phyloP scores from a whole-genome alignment of 2,888 invertebrate species.

The Oscheius myriophilus region DNA sequence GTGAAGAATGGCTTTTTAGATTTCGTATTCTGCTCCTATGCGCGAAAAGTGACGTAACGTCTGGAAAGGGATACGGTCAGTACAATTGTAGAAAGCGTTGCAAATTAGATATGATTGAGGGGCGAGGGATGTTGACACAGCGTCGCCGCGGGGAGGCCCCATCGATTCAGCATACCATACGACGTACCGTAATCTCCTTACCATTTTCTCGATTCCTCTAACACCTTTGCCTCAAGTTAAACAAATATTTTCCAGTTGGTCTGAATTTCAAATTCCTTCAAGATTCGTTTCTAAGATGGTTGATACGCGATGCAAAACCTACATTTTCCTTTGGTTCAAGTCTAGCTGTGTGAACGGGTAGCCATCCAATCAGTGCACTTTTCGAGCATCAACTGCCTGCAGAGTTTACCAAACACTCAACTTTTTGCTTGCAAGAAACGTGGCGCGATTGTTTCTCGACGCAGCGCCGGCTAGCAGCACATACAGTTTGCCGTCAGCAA shows the following conservation, averaged over 20 bases:
- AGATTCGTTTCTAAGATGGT: neutral
- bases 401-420: constrained; percentile 30
- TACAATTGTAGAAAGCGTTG: constrained; percentile 5
- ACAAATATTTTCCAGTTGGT: neutral
- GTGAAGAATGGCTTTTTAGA: neutral
- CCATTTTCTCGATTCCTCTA: constrained; percentile 9
- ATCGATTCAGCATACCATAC: constrained; percentile 26
- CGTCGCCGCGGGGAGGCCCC: constrained; percentile 22
- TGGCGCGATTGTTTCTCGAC: constrained; percentile 29
- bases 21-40: no score
- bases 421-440: constrained; percentile 28
- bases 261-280: neutral
- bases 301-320: no score
- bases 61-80: neutral
- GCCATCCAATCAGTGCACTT: neutral
- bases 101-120: constrained; percentile 35
- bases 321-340: no score
- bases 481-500: neutral
- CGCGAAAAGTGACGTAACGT: neutral
- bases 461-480: neutral
- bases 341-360: neutral
- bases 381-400: constrained; percentile 29
- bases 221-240: neutral
- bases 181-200: constrained; percentile 27
- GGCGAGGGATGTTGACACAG: constrained; percentile 31